phyloP scores from a whole-genome alignment of 1,140 invertebrate species.

The Hylyphantes graminicola region DNA sequence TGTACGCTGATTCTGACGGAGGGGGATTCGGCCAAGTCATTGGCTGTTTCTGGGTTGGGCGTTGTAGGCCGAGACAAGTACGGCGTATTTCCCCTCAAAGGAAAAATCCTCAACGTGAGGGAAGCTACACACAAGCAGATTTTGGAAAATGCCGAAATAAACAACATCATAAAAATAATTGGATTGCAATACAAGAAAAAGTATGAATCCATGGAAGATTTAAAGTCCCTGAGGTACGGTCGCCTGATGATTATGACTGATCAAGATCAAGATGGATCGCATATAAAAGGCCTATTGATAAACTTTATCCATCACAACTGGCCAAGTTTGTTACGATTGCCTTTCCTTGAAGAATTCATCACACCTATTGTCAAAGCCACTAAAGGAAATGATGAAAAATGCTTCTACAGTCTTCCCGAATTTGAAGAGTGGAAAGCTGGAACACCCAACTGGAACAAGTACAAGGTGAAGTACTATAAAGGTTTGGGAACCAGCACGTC shows the following conservation, averaged over 20 bases:
- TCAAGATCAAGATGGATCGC: conserved; percentile 96
- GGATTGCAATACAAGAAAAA: conserved; percentile 96
- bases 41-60: conserved; percentile 95
- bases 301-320: conserved; percentile 99
- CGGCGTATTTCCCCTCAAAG: conserved; percentile 96
- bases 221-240: conserved; percentile 94
- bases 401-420: conserved; percentile 98
- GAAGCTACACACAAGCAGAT: conserved; percentile 98
- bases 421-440: conserved; percentile 97
- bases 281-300: conserved; percentile 98
- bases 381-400: conserved; percentile 82
- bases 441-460: conserved; percentile 91
- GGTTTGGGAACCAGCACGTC: conserved; percentile 99
- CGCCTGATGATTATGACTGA: conserved; percentile 99
- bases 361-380: conserved; percentile 98
- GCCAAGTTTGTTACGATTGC: conserved; percentile 89
- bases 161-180: conserved; percentile 95
- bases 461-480: conserved; percentile 99
- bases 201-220: conserved; percentile 85
- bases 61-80: conserved; percentile 96
- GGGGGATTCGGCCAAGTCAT: conserved; percentile 99
- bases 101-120: conserved; percentile 98
- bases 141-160: conserved; percentile 98
- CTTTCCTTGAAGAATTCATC: conserved; percentile 98
- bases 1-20: conserved; percentile 99